Conservation (phyloP, 2,888 invertebrate species). For the Hirudinaria manillensis region DNA sequence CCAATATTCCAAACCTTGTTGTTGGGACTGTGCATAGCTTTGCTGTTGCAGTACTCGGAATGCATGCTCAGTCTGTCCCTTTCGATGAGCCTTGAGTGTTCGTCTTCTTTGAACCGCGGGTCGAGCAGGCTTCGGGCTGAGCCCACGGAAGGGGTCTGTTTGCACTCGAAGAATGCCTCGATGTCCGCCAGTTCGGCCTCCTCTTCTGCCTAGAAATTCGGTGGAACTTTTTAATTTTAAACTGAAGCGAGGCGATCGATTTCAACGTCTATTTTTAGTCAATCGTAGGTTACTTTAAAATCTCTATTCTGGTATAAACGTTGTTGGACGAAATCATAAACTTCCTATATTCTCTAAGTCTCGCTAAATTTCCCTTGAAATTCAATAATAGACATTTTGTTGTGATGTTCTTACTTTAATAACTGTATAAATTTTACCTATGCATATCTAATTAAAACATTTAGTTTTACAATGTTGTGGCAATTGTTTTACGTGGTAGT, state of each 20-base stretch:
- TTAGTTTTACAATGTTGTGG: too few species aligned
- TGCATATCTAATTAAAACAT: too few species aligned
- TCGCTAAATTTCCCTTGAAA: too few species aligned
- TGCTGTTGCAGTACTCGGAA: slow-evolving; percentile 26
- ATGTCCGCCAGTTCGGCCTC: slow-evolving; percentile 21
- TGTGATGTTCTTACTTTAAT: too few species aligned
- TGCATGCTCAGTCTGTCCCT: slow-evolving; percentile 32
- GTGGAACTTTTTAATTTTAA: neutral
- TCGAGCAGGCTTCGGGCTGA: slow-evolving; percentile 13
- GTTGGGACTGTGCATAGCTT: slow-evolving; percentile 21
- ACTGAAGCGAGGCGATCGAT: neutral
- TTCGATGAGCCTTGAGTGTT: neutral
- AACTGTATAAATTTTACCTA: too few species aligned
- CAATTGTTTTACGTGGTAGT: too few species aligned
- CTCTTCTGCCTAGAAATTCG: slow-evolving; percentile 15
- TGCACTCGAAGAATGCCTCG: slow-evolving; percentile 3
- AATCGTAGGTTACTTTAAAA: too few species aligned
- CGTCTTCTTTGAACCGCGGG: neutral
- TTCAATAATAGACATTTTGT: too few species aligned
- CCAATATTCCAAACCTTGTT: neutral
- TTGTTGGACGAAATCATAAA: too few species aligned
- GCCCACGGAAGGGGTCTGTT: slow-evolving; percentile 6
- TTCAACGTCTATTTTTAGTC: too few species aligned
- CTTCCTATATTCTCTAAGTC: too few species aligned
- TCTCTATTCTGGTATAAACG: too few species aligned